These are phyloP conservation scores for Dolichallabes microphthalmus DNA, from an alignment of 2,113 vertebrate genomes.

Conservation along the genomic window DNA sequence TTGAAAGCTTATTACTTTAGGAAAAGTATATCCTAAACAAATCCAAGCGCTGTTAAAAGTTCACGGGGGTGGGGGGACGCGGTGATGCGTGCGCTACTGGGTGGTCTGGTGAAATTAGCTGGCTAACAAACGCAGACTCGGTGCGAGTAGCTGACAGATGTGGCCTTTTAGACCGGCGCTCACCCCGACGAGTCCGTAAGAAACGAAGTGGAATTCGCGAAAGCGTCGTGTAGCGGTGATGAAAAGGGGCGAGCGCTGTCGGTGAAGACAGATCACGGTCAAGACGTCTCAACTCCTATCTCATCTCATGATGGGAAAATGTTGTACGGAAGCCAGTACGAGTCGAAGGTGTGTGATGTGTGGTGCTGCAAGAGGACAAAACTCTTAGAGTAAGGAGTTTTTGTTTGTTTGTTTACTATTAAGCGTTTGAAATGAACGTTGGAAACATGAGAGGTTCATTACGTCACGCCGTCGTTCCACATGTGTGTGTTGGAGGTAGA, in stretches of 20 bases:
- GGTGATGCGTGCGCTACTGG: conserved; percentile 5
- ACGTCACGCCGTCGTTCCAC: conserved; percentile 34
- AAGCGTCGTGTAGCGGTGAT: too few relatives aligned
- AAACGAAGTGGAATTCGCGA: conserved; percentile 43
- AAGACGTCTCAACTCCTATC: neutral
- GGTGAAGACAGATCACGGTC: too few relatives aligned
- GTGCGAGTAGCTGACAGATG: conserved; percentile 47
- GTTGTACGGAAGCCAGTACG: neutral
- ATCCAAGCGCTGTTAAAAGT: neutral
- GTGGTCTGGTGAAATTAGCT: conserved; percentile 35
- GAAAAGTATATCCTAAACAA: neutral
- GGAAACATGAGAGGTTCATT: neutral
- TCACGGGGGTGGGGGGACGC: neutral
- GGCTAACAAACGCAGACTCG: neutral
- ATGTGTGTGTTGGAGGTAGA: conserved; percentile 59
- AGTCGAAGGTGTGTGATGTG: neutral
- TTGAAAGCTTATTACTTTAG: conserved; percentile 10
- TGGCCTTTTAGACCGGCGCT: conserved; percentile 53
- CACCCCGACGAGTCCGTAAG: conserved; percentile 53
- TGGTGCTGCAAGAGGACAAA: neutral
- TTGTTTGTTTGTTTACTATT: too few relatives aligned
- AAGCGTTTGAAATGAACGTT: neutral
- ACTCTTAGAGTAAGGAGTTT: neutral
- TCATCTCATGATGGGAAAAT: conserved; percentile 1
- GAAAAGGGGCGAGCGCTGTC: neutral